phyloP scores from a whole-genome alignment of 2,888 invertebrate species.

The Yponomeuta cagnagella region DNA sequence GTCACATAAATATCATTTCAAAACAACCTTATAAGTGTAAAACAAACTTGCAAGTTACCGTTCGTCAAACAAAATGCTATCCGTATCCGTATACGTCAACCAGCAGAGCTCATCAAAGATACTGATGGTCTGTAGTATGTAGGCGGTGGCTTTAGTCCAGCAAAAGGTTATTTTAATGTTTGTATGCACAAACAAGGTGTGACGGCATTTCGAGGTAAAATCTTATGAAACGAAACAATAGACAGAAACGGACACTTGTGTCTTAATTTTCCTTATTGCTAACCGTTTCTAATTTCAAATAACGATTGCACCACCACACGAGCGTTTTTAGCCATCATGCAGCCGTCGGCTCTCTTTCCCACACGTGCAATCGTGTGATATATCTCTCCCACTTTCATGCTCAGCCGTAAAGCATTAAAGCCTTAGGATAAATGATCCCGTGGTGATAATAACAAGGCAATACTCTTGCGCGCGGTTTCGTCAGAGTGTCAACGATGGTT shows the following conservation, averaged over 20 bases:
- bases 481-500: constrained; percentile 37
- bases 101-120: background rate
- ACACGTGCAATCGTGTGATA: background rate
- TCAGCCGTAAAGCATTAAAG: constrained; percentile 17
- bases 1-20: no score
- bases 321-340: background rate
- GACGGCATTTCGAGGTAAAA: background rate
- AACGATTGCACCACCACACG: background rate
- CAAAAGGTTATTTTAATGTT: background rate
- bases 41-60: no score
- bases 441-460: constrained; percentile 26
- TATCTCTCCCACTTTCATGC: background rate
- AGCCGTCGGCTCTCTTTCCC: background rate
- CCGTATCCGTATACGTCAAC: no score
- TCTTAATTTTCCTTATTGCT: constrained; percentile 6
- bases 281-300: constrained; percentile 8
- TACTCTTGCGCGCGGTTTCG: constrained; percentile 31
- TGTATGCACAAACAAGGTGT: background rate
- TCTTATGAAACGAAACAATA: background rate
- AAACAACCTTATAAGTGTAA: no score
- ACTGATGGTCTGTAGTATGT: background rate
- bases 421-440: constrained; percentile 28
- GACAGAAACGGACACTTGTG: background rate
- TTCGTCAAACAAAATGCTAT: no score
- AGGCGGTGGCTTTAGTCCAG: background rate